Base-by-base conservation (phyloP, 2,113 vertebrate genomes). In the Setophaga coronata region DNA sequence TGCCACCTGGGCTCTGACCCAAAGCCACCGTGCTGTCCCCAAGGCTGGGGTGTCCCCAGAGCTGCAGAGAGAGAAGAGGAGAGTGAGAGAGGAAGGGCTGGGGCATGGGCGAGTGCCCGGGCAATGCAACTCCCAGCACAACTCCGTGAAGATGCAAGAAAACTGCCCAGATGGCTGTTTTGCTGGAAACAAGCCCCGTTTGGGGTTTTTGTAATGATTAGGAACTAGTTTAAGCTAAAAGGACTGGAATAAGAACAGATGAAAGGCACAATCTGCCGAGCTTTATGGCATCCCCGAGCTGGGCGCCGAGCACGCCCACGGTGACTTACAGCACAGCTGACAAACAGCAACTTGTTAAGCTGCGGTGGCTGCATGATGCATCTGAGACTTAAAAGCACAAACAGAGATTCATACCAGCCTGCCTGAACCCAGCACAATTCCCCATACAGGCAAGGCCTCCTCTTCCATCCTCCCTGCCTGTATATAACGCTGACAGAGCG, bases 41-140 rank as follows among this genome's bases (percentile, higher is more conserved):
- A 36, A 7, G 87, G 61, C 5, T n/a, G 34, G 54, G 18, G 4
- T 61, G 78, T 47, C 62, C 70, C 70, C 70, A 13, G 1, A 5
- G 70, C 61, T 53, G 78, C 87, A 74, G n/a, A 25, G 69, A 11
- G 53, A 7, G 69, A 15, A 16, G 31, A n/a, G 24, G 9, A 54
- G 6, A 1, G 19, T 2, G 40, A 0, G 0, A 16, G n/a, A 54
- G 69, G 24, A 36, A 4, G 0, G 9, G 28, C 69, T 1, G 12
- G 38, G 61, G 16, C 69, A 33, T 0, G 18, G 64, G n/a, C 4
- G 6, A 13, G 47, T 0, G 38, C 64, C 56, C 3, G 20, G 25
- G 34, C 5, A 36, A 28, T 3, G 18, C 56, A 53, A 1, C 48
- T 62, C 62, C 79, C 47, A 16, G 18, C 3, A 6, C 8, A 7